phyloP scores from a whole-genome alignment of 1,140 invertebrate species.

The Propsilocerus akamusi region DNA sequence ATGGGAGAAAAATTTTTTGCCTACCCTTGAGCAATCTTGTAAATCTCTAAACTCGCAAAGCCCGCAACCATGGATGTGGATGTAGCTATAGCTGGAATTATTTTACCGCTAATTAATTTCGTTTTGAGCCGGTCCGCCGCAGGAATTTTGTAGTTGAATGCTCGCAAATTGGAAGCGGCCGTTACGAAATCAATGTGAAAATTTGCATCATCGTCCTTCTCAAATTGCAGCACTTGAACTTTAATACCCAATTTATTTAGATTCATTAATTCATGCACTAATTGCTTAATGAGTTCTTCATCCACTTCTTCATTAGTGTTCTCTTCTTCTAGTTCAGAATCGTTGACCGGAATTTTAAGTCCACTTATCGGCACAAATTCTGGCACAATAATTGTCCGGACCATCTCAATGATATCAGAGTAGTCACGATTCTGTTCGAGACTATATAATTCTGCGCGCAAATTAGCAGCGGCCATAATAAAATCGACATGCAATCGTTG shows the following conservation, averaged over 20 bases:
- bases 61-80: background rate
- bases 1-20: too few relatives aligned
- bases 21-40: background rate
- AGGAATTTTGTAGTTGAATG: conserved; percentile 82
- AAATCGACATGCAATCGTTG: conserved; percentile 73
- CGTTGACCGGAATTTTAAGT: conserved; percentile 83
- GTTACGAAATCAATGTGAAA: conserved; percentile 97
- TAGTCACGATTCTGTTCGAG: conserved; percentile 46
- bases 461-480: conserved; percentile 71
- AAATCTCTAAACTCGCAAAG: background rate
- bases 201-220: conserved; percentile 92
- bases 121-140: conserved; percentile 86
- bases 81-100: conserved; percentile 96
- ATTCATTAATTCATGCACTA: conserved; percentile 43
- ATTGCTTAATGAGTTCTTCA: conserved; percentile 41
- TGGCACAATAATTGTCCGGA: conserved; percentile 43
- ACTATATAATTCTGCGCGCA: conserved; percentile 80
- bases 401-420: conserved; percentile 41
- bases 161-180: conserved; percentile 84
- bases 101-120: conserved; percentile 90
- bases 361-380: conserved; percentile 77
- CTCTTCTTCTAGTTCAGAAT: conserved; percentile 60
- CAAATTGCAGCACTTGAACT: conserved; percentile 76
- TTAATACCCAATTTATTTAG: conserved; percentile 35
- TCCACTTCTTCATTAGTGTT: conserved; percentile 35